These are phyloP conservation scores for Cabera pusaria DNA, from an alignment of 2,888 invertebrate genomes.

Conservation along the genomic window DNA sequence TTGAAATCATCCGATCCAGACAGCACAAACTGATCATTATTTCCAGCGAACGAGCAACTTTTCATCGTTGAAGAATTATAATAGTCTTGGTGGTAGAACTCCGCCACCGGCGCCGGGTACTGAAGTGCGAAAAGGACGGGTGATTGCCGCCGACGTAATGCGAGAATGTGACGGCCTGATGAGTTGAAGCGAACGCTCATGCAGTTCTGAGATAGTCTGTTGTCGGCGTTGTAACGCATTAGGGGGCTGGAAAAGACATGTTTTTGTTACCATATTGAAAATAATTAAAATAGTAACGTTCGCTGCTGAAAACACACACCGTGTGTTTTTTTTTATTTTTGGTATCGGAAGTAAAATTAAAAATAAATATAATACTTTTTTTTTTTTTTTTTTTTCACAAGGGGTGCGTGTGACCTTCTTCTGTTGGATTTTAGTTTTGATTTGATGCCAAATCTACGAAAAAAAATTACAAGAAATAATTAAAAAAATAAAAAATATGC, in stretches of 20 bases:
- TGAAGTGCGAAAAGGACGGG: constrained; percentile 91
- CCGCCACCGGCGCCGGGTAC: constrained; percentile 88
- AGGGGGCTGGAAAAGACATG: constrained; percentile 85
- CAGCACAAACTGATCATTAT: constrained; percentile 93
- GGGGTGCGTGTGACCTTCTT: no score
- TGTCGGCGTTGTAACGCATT: constrained; percentile 86
- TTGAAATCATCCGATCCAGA: constrained; percentile 98
- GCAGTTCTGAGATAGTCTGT: constrained; percentile 87
- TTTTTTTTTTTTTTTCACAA: no score
- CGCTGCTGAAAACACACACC: no score
- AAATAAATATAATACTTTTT: no score
- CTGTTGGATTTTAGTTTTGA: no score
- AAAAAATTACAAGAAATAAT: no score
- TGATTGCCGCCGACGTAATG: constrained; percentile 92
- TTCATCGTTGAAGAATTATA: constrained; percentile 99
- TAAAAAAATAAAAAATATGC: no score
- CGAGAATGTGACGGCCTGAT: constrained; percentile 89
- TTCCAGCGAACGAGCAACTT: constrained; percentile 96
- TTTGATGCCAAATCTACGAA: no score
- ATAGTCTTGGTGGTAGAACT: constrained; percentile 96
- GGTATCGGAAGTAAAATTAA: no score
- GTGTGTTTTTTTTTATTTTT: no score
- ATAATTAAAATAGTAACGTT: no score
- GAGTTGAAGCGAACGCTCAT: constrained; percentile 97
- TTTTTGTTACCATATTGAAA: no score